A percentile compares a stretch with the other conserved stretches of the same genome.
Evolutionary conservation across 2,888 invertebrate genomes (phyloP).

Genomic region (Liposcelis brunnea): DNA sequence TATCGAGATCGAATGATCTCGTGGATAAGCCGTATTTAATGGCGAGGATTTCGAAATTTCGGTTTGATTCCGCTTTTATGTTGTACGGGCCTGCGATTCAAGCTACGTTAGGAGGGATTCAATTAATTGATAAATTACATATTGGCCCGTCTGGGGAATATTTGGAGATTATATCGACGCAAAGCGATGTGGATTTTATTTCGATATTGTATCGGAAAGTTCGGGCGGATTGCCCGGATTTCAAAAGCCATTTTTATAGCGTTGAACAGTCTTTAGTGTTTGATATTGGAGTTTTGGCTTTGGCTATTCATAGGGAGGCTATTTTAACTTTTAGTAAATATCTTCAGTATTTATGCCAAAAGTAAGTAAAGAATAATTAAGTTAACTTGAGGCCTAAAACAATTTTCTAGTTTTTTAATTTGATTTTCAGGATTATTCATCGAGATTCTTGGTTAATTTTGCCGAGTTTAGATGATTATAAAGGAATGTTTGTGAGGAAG

Average conservation of each 20-base stretch:
- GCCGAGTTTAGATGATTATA: slow-evolving; percentile 17
- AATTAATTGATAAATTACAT: slow-evolving; percentile 59
- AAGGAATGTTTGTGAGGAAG: slow-evolving; percentile 11
- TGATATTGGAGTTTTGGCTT: slow-evolving; percentile 41
- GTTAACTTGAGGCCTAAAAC: no score
- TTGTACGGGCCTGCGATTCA: slow-evolving; percentile 63
- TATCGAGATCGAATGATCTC: slow-evolving; percentile 26
- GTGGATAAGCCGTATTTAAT: slow-evolving; percentile 56
- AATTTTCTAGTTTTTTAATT: slow-evolving; percentile 11
- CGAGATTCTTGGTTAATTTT: slow-evolving; percentile 18
- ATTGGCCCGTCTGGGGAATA: slow-evolving; percentile 57
- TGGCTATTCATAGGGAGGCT: slow-evolving; percentile 57
- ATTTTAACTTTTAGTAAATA: slow-evolving; percentile 52
- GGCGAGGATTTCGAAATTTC: slow-evolving; percentile 47
- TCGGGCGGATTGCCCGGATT: slow-evolving; percentile 64
- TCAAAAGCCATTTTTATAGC: slow-evolving; percentile 59
- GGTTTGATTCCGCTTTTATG: slow-evolving; percentile 58
- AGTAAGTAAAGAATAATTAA: slow-evolving; percentile 38
- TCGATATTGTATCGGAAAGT: slow-evolving; percentile 64
- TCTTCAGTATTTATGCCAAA: slow-evolving; percentile 39
- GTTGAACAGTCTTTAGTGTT: slow-evolving; percentile 61
- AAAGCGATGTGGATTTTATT: slow-evolving; percentile 41
- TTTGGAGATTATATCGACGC: slow-evolving; percentile 51
- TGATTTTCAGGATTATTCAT: slow-evolving; percentile 19
- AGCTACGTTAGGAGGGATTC: slow-evolving; percentile 42